phyloP scores from a whole-genome alignment of 2,797 vertebrate species.

The Diplodus puntazzo region DNA sequence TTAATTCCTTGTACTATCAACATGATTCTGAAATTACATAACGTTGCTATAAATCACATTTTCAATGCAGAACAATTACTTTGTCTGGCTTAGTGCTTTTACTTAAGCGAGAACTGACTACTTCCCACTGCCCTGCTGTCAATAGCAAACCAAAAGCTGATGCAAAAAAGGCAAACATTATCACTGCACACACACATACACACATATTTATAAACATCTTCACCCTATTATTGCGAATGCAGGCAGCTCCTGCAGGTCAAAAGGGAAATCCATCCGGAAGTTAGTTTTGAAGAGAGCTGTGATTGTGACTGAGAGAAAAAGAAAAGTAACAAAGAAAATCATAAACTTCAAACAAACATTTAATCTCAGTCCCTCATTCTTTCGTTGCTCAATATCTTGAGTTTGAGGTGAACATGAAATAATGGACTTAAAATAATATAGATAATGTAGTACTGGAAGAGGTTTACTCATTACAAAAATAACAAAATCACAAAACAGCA shows the following conservation, averaged over 20 bases:
- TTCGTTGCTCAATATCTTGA: not conserved
- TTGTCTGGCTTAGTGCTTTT: no score
- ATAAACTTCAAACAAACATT: not conserved
- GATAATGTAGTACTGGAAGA: not conserved
- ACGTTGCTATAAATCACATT: no score
- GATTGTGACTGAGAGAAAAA: slow-evolving; percentile 89
- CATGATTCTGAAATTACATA: no score
- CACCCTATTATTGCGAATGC: slow-evolving; percentile 97
- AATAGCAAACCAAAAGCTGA: not conserved
- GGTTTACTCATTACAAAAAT: not conserved
- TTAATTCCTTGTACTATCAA: no score
- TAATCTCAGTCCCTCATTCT: not conserved
- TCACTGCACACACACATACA: not conserved
- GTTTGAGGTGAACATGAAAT: not conserved
- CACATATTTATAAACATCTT: slow-evolving; percentile 39
- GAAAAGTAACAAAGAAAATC: not conserved
- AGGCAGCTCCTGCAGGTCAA: slow-evolving; percentile 96
- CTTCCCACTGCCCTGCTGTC: no score
- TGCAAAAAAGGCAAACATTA: not conserved
- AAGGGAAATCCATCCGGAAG: slow-evolving; percentile 97
- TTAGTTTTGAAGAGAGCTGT: slow-evolving; percentile 98
- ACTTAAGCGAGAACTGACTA: no score
- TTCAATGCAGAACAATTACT: no score
- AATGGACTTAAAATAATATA: not conserved
- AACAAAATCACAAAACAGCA: not conserved